Evolutionary conservation across 2,113 vertebrate genomes (phyloP).

Genomic region (Budorcas taxicolor): DNA sequence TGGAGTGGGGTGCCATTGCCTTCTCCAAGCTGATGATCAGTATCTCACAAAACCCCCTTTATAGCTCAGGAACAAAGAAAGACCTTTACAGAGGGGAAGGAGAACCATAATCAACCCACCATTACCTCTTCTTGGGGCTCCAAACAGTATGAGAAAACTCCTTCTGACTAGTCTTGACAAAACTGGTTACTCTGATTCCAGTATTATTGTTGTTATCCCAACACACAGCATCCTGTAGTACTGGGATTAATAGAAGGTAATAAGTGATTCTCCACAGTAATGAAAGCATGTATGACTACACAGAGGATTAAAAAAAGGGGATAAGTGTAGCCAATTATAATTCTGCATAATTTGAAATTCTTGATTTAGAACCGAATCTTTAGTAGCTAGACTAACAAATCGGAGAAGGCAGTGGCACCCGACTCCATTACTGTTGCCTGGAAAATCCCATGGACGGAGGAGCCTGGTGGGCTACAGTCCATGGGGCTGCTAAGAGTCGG

Average conservation of each 20-base stretch:
- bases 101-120: neutral
- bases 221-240: neutral
- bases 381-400: neutral
- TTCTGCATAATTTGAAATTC: neutral
- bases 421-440: too few species aligned
- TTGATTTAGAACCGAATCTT: slow-evolving; percentile 1
- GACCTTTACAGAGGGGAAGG: neutral
- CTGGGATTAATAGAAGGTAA: neutral
- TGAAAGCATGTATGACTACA: neutral
- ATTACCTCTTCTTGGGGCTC: neutral
- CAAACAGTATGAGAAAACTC: neutral
- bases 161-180: neutral
- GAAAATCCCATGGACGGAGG: too few species aligned
- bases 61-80: neutral
- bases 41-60: neutral
- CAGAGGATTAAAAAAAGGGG: neutral
- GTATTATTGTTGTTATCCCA: neutral
- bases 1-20: too few species aligned
- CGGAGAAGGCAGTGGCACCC: too few species aligned
- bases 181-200: neutral
- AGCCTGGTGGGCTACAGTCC: too few species aligned
- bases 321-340: neutral
- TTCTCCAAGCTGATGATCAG: neutral
- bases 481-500: too few species aligned
- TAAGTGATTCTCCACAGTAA: neutral